Evolutionary conservation across 2,113 vertebrate species (phyloP).

Genomic region (Nesoenas mayeri): DNA sequence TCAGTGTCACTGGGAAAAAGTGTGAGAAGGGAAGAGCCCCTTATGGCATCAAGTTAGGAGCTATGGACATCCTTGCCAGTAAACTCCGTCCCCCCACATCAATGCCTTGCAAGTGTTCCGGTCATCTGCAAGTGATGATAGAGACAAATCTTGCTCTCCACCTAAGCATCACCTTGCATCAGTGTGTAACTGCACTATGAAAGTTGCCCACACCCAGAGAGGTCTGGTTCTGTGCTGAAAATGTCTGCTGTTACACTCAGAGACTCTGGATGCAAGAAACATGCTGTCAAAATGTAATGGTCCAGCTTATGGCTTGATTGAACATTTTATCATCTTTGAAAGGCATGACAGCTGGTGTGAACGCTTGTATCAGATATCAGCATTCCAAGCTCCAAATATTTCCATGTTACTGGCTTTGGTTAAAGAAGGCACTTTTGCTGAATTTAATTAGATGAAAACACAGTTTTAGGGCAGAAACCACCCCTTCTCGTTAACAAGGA

Average conservation of each 20-base stretch:
- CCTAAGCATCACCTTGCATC: not conserved
- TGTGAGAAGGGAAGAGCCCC: not conserved
- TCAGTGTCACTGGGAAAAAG: not conserved
- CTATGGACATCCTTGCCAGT: not conserved
- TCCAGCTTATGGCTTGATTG: not conserved
- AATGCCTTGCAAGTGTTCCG: fast-evolving
- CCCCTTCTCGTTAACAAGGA: conserved; percentile 51
- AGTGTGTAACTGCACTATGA: not conserved
- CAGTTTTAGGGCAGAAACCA: conserved; percentile 59
- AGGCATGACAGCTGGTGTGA: conserved; percentile 28
- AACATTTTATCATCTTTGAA: conserved; percentile 19
- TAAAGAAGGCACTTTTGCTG: conserved; percentile 43
- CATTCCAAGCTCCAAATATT: conserved; percentile 26
- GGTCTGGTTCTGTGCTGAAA: not conserved
- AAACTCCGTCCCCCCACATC: not conserved
- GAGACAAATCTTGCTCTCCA: not conserved
- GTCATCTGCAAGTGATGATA: not conserved
- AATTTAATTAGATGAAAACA: conserved; percentile 73
- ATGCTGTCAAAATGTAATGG: not conserved
- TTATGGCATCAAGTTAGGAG: not conserved
- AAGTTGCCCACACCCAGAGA: not conserved
- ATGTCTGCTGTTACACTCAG: fast-evolving
- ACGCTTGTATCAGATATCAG: conserved; percentile 39
- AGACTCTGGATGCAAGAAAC: not conserved
- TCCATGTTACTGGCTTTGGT: conserved; percentile 59